Conservation (phyloP, 2,888 invertebrate species). For the Diaprepes abbreviatus region DNA sequence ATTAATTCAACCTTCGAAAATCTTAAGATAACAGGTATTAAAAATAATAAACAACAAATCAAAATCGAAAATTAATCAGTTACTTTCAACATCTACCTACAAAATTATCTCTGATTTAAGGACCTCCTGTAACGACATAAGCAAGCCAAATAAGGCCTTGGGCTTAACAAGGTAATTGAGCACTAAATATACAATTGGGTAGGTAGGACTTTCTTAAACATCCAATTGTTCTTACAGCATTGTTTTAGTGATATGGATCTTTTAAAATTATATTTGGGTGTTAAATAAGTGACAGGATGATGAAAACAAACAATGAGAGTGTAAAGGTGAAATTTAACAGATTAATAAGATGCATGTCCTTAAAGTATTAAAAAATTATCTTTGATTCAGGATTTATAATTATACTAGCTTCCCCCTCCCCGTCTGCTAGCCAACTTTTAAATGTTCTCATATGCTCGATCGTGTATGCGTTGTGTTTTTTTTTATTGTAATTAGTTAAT, state of each 20-base stretch:
- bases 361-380: too few species aligned
- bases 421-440: too few species aligned
- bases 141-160: constrained; percentile 2
- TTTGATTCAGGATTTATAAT: too few species aligned
- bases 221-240: constrained; percentile 1
- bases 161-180: background rate
- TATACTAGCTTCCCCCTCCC: too few species aligned
- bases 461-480: too few species aligned
- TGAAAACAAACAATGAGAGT: background rate
- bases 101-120: background rate
- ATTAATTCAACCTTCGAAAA: too few species aligned
- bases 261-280: background rate
- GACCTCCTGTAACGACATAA: background rate
- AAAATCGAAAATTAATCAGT: background rate
- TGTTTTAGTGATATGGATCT: constrained; percentile 3
- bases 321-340: background rate
- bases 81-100: constrained; percentile 7
- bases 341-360: too few species aligned
- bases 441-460: too few species aligned
- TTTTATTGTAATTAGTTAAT: too few species aligned
- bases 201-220: background rate
- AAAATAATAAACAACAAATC: too few species aligned
- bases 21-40: too few species aligned
- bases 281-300: background rate
- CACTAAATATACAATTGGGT: constrained; percentile 3